Evolutionary conservation across 2,888 invertebrate species (phyloP).

Genomic region (Nephrocerus scutellatus): DNA sequence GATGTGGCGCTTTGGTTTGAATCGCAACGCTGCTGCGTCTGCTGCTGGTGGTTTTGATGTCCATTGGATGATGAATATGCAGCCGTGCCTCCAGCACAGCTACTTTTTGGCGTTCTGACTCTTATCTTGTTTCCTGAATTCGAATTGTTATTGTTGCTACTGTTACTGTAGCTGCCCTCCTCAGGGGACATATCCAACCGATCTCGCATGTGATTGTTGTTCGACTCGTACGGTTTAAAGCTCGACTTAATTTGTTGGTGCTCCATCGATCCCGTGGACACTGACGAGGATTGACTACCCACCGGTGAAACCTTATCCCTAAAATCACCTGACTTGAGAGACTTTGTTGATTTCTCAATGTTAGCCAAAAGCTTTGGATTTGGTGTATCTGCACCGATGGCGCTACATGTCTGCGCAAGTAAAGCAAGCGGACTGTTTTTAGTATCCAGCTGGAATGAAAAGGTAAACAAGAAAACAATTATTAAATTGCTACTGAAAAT

Average conservation of each 20-base stretch:
- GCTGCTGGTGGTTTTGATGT: constrained; percentile 11
- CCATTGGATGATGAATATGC: constrained; percentile 13
- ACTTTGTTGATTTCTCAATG: constrained; percentile 61
- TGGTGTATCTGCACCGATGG: constrained; percentile 86
- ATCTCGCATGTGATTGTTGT: constrained; percentile 51
- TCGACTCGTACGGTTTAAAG: constrained; percentile 74
- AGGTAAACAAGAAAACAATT: constrained; percentile 47
- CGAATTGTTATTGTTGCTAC: constrained; percentile 21
- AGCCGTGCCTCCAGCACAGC: constrained; percentile 16
- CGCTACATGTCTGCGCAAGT: constrained; percentile 94
- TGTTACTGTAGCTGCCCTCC: constrained; percentile 24
- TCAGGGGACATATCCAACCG: constrained; percentile 37
- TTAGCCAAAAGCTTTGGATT: constrained; percentile 69
- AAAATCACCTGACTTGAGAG: constrained; percentile 47
- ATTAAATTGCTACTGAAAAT: constrained; percentile 22
- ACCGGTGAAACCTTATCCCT: constrained; percentile 58
- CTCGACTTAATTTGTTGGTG: constrained; percentile 51
- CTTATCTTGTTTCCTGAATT: constrained; percentile 23
- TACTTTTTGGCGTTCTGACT: constrained; percentile 39
- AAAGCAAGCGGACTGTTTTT: constrained; percentile 95
- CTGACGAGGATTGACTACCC: constrained; percentile 44
- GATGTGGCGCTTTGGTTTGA: constrained; percentile 68
- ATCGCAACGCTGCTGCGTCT: constrained; percentile 52
- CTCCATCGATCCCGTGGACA: constrained; percentile 48
- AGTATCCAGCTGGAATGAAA: constrained; percentile 85